A percentile compares a stretch with the other conserved stretches of the same genome.
Evolutionary conservation across 1,140 invertebrate genomes (phyloP).

Genomic region (Macrobrachium nipponense): DNA sequence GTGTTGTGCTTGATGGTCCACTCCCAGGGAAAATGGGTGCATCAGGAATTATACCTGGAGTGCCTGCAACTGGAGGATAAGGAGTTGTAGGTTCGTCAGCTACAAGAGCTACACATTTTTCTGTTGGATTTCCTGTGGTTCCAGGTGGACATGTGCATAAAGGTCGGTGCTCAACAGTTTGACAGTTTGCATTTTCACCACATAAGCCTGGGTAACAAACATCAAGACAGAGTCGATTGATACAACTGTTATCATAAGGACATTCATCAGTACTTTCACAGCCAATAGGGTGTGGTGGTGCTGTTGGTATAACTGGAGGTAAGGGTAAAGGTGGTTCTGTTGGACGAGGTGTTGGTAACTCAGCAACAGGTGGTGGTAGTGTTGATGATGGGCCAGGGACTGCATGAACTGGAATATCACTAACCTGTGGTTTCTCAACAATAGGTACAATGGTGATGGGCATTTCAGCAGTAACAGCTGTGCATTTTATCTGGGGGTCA

Average conservation of each 20-base stretch:
- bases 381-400: conserved; percentile 9
- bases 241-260: conserved; percentile 65
- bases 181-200: conserved; percentile 66
- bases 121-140: conserved; percentile 69
- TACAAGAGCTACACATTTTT: conserved; percentile 83
- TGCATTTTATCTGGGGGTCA: conserved; percentile 69
- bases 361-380: neutral
- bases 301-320: conserved; percentile 32
- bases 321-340: conserved; percentile 1
- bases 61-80: conserved; percentile 73
- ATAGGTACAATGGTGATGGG: conserved; percentile 8
- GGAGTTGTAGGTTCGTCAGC: conserved; percentile 74
- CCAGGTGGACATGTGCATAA: conserved; percentile 66
- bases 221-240: conserved; percentile 70
- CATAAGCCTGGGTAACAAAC: conserved; percentile 74
- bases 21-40: neutral
- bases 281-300: conserved; percentile 53
- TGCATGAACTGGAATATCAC: conserved; percentile 13
- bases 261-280: conserved; percentile 65
- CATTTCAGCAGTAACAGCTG: conserved; percentile 40
- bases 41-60: conserved; percentile 67
- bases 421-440: neutral
- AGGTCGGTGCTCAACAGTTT: conserved; percentile 64
- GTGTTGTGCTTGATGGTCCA: conserved; percentile 75
- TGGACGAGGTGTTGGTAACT: conserved; percentile 4